Conservation (phyloP, 2,888 invertebrate genomes). For the Flexamia atlantica region DNA sequence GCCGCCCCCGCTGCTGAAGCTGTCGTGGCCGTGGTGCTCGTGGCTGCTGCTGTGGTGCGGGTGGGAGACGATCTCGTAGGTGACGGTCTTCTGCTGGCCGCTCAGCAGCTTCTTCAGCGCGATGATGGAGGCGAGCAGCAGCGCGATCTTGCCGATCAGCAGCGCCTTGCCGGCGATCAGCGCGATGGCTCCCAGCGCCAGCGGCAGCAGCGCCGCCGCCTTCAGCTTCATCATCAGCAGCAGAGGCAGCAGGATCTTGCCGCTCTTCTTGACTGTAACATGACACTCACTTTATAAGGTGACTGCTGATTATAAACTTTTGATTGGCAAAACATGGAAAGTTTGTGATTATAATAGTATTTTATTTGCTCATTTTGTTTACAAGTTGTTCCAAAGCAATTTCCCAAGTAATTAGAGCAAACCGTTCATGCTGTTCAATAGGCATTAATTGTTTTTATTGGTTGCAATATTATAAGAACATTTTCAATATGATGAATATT, state of each 20-base stretch:
- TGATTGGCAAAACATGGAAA: too few relatives aligned
- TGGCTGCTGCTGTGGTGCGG: conserved; percentile 87
- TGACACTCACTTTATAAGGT: neutral
- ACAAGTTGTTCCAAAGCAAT: too few relatives aligned
- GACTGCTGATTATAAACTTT: too few relatives aligned
- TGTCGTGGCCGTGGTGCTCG: conserved; percentile 83
- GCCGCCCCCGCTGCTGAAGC: conserved; percentile 78
- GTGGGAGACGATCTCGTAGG: conserved; percentile 92
- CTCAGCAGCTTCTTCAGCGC: conserved; percentile 90
- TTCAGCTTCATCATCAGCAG: conserved; percentile 87
- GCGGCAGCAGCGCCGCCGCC: conserved; percentile 86
- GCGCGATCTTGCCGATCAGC: conserved; percentile 89
- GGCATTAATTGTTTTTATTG: too few relatives aligned
- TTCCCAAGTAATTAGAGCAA: too few relatives aligned
- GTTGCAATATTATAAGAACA: too few relatives aligned
- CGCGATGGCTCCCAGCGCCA: conserved; percentile 89
- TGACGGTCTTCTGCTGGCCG: conserved; percentile 88
- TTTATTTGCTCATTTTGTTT: too few relatives aligned
- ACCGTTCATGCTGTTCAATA: too few relatives aligned
- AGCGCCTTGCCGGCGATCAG: conserved; percentile 92
- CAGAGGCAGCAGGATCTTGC: conserved; percentile 87
- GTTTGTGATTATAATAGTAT: too few relatives aligned
- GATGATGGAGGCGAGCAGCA: conserved; percentile 90
- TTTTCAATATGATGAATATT: too few relatives aligned
- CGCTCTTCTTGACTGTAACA: conserved; percentile 79